Evolutionary conservation across 2,888 invertebrate genomes (phyloP).

Genomic region (Drosophila maculinotata): DNA sequence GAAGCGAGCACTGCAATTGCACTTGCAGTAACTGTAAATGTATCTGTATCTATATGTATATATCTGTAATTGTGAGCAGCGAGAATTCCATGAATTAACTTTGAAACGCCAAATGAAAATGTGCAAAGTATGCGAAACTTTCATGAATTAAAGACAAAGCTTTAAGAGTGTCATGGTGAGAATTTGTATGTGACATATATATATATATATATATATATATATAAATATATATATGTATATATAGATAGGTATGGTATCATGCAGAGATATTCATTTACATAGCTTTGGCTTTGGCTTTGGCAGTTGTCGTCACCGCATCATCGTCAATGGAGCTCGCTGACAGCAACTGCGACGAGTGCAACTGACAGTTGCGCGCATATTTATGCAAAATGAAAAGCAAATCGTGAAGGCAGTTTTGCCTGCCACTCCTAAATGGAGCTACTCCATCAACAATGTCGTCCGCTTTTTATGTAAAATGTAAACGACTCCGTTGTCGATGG

Average conservation of each 20-base stretch:
- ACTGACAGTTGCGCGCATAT: slow-evolving; percentile 70
- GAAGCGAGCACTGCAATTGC: slow-evolving; percentile 29
- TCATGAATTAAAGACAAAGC: slow-evolving; percentile 64
- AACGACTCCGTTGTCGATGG: slow-evolving; percentile 27
- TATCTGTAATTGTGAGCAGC: slow-evolving; percentile 17
- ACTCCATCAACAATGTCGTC: slow-evolving; percentile 60
- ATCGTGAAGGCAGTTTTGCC: slow-evolving; percentile 72
- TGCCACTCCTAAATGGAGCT: slow-evolving; percentile 64
- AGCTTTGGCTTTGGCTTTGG: slow-evolving; percentile 17
- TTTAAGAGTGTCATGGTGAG: slow-evolving; percentile 49
- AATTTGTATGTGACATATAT: slow-evolving; percentile 18
- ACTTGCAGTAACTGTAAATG: slow-evolving; percentile 17
- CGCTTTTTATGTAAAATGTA: slow-evolving; percentile 34
- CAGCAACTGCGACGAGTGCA: slow-evolving; percentile 55
- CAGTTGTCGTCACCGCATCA: slow-evolving; percentile 39
- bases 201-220: slow-evolving; percentile 30
- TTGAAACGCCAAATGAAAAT: slow-evolving; percentile 46
- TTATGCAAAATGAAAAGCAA: slow-evolving; percentile 74
- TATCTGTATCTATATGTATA: not conserved
- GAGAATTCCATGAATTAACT: slow-evolving; percentile 68
- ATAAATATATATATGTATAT: slow-evolving; percentile 1
- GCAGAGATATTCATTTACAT: slow-evolving; percentile 53
- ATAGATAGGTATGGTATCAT: slow-evolving; percentile 8
- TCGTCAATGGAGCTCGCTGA: slow-evolving; percentile 53
- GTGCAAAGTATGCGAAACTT: slow-evolving; percentile 67